Evolutionary conservation across 1,140 invertebrate species (phyloP), one percentile per base, ranked within the genome.

Genomic region (Ostrea edulis): DNA sequence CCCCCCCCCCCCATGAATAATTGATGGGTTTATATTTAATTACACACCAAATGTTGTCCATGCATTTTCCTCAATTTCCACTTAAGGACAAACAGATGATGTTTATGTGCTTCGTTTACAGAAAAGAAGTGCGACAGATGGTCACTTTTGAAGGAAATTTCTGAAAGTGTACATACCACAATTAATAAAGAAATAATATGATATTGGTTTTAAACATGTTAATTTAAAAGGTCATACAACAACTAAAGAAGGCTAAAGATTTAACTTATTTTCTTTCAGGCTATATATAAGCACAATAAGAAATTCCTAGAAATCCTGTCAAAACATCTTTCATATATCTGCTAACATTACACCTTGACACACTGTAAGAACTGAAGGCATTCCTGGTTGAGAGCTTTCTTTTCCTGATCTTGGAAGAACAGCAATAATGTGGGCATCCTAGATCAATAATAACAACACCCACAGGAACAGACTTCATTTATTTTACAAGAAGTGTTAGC

Each of bases 401-500:
- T 25, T 77, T 29, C 25, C 68, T 29, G 25, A 9, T 29, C 8
- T 12, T 35, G 12, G 22, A 29, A 14, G 35, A 8, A 82, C 9
- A 52, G n/a, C 20, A 54, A 58, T 29, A 87, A 53, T 25, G 83
- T 83, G 35, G 82, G 82, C n/a, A n/a, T n/a, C 68, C 14, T 35
- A 77, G 68, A 77, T 77, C 68, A 77, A 77, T 77, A 77, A 12
- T 25, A 35, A 35, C 68, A 11, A 35, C 68, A 29, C 68, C 25
- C 68, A 77, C 25, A 25, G 68, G 68, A 35, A 77, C 14, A 12
- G 25, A 77, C 22, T 77, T 77, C 68, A 77, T 77, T 77, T 29
- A 77, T 77, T 77, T 77, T 77, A 77, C 68, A 77, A 77, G 68
- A 77, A 25, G 29, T 77, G 68, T 29, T 12, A 12, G 29, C 68